phyloP scores from a whole-genome alignment of 2,888 invertebrate species.

The Alentia gelatinosa region DNA sequence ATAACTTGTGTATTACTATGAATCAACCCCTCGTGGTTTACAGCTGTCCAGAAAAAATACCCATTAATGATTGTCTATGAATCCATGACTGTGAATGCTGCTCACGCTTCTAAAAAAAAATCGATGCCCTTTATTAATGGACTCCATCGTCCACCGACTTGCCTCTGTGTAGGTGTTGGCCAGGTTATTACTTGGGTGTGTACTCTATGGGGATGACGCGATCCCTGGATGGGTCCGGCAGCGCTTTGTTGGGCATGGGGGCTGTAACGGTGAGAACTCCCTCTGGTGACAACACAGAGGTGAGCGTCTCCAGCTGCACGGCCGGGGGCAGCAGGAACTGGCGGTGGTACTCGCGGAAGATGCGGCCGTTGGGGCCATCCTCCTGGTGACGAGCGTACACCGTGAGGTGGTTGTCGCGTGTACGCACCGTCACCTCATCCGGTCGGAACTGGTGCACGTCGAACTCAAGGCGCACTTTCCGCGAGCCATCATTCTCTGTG shows the following conservation, averaged over 20 bases:
- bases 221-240: conserved; percentile 82
- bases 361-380: conserved; percentile 96
- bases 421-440: conserved; percentile 99
- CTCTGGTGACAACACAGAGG: conserved; percentile 96
- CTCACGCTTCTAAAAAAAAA: not conserved
- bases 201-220: conserved; percentile 88
- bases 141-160: not conserved
- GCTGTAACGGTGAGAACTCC: conserved; percentile 98
- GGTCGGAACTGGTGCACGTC: conserved; percentile 97
- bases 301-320: conserved; percentile 96
- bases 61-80: no score
- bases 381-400: conserved; percentile 99
- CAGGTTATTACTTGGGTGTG: not conserved
- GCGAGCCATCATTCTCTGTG: conserved; percentile 87
- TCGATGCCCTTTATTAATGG: not conserved
- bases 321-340: conserved; percentile 98
- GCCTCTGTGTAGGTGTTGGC: not conserved
- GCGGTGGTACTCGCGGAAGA: conserved; percentile 98
- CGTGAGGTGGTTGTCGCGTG: conserved; percentile 95
- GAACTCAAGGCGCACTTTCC: conserved; percentile 93
- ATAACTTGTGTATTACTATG: not conserved
- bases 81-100: not conserved
- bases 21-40: no score
- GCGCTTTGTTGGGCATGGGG: conserved; percentile 89
- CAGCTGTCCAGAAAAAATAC: no score